Conservation (phyloP, 2,888 invertebrate species). For the Yponomeuta malinellus region DNA sequence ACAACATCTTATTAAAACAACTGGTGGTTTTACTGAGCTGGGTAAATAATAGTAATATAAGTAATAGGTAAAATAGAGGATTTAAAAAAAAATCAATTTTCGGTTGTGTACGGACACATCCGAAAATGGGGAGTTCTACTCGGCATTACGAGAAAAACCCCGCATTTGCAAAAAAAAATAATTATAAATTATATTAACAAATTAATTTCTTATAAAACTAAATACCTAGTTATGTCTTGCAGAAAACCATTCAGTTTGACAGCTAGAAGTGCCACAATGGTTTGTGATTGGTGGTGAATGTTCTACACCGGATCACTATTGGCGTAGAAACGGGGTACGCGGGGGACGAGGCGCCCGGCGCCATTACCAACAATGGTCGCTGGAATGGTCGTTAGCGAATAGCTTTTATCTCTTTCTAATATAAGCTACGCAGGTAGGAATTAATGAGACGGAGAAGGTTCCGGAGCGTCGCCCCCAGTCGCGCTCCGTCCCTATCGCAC, state of each 20-base stretch:
- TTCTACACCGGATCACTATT: constrained; percentile 74
- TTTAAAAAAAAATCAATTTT: too few relatives aligned
- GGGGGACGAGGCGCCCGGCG: constrained; percentile 64
- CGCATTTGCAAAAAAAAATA: too few relatives aligned
- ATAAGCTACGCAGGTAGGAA: constrained; percentile 72
- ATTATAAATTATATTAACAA: background rate
- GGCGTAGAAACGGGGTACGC: constrained; percentile 62
- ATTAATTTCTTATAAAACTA: constrained; percentile 18
- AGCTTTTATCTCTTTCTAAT: constrained; percentile 77
- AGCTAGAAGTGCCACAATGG: constrained; percentile 74
- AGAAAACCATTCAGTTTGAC: constrained; percentile 69
- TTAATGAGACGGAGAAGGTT: constrained; percentile 74
- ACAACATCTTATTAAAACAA: too few relatives aligned
- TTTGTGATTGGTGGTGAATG: constrained; percentile 76
- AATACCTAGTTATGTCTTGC: constrained; percentile 47
- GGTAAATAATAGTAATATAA: background rate
- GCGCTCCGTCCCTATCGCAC: constrained; percentile 55
- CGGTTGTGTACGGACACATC: too few relatives aligned
- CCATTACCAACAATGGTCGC: constrained; percentile 74
- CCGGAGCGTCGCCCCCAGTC: constrained; percentile 51
- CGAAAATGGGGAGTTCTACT: too few relatives aligned
- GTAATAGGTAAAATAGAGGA: too few relatives aligned
- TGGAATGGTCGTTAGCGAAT: constrained; percentile 72
- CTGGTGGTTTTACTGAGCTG: too few relatives aligned
- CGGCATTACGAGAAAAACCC: too few relatives aligned